Percentiles rank a stretch among this genome's conserved stretches.
Evolutionary conservation across 2,888 invertebrate genomes (phyloP).

Genomic region (Dicyrtomina minuta): DNA sequence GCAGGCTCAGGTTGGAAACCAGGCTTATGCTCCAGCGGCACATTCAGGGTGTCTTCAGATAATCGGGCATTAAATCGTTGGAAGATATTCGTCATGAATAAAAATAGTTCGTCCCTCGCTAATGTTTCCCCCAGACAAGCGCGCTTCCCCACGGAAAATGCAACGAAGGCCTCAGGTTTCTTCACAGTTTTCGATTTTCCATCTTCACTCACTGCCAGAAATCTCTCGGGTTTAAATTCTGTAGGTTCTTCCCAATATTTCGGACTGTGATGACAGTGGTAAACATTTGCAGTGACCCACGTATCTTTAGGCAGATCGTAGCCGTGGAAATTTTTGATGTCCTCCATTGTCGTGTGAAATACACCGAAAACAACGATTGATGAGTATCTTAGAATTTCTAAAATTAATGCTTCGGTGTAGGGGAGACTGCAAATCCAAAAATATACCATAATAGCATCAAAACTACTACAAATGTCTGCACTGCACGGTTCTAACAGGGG

Average conservation of each 20-base stretch:
- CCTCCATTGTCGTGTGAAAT: neutral
- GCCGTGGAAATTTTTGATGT: constrained; percentile 7
- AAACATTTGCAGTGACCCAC: neutral
- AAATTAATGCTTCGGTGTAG: neutral
- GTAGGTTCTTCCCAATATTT: neutral
- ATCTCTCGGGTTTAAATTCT: constrained; percentile 11
- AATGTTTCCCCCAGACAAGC: constrained; percentile 16
- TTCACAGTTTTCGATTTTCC: neutral
- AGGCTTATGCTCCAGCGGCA: neutral
- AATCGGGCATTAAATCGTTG: neutral
- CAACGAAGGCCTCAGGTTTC: neutral
- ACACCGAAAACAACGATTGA: neutral
- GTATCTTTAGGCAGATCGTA: constrained; percentile 16
- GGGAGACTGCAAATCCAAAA: neutral
- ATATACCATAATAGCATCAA: too few relatives aligned
- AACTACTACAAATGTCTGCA: too few relatives aligned
- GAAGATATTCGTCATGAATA: constrained; percentile 12
- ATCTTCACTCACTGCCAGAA: constrained; percentile 3
- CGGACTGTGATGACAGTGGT: neutral
- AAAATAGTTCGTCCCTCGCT: constrained; percentile 10
- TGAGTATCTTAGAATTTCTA: neutral
- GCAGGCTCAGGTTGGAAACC: neutral
- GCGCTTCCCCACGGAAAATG: constrained; percentile 12
- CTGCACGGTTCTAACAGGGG: too few relatives aligned
- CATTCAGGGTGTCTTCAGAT: neutral